A percentile compares a stretch with the other conserved stretches of the same genome.
These are phyloP conservation scores for Mechanitis messenoides DNA, from an alignment of 2,888 invertebrate species.

Conservation along the genomic window DNA sequence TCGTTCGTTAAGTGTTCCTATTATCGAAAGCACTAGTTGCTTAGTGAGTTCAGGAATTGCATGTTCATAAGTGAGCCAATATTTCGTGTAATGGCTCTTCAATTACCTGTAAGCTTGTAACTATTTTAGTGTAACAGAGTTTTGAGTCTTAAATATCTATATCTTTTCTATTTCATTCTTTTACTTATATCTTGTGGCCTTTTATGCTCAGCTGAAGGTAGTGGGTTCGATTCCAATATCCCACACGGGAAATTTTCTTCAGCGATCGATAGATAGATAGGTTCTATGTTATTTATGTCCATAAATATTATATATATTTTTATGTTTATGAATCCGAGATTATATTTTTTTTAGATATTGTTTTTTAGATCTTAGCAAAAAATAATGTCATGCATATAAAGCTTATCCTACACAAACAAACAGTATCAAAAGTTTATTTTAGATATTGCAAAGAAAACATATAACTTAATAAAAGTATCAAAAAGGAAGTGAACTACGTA, in stretches of 20 bases:
- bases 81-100: slow-evolving; percentile 6
- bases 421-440: neutral
- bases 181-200: no score
- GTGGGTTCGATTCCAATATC: no score
- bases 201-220: no score
- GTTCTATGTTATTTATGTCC: no score
- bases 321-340: no score
- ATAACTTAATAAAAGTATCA: slow-evolving; percentile 35
- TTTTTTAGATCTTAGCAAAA: no score
- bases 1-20: slow-evolving; percentile 58
- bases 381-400: neutral
- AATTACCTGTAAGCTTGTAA: slow-evolving; percentile 1
- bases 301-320: no score
- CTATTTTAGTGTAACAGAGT: neutral
- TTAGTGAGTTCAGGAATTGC: slow-evolving; percentile 38
- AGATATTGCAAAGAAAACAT: slow-evolving; percentile 1
- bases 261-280: no score
- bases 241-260: no score
- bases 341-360: no score
- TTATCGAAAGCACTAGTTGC: slow-evolving; percentile 60
- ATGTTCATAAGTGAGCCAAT: slow-evolving; percentile 14
- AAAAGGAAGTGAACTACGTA: slow-evolving; percentile 7
- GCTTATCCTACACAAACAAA: neutral
- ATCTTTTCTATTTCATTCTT: no score
- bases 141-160: no score